These are phyloP conservation scores for Pomacea maculata DNA, from an alignment of 1,140 invertebrate species.

Conservation along the genomic window DNA sequence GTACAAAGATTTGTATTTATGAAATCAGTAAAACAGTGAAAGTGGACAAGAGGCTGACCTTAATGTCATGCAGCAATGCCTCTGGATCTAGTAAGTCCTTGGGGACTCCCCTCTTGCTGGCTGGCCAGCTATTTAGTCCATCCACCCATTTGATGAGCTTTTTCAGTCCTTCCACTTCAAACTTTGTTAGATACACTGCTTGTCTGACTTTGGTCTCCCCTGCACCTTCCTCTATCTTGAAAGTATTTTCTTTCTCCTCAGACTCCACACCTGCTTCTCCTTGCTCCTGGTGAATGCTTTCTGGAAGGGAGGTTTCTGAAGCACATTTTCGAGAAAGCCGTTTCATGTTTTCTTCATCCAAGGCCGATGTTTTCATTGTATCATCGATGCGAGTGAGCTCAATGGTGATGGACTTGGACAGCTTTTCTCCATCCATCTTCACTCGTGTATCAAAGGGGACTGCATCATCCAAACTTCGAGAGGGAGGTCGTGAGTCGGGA, in stretches of 20 bases:
- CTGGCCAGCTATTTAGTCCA: slow-evolving; percentile 77
- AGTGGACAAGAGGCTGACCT: slow-evolving; percentile 44
- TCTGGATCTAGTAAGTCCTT: slow-evolving; percentile 90
- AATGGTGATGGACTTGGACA: slow-evolving; percentile 51
- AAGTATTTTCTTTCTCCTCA: slow-evolving; percentile 5
- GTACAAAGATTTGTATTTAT: no score
- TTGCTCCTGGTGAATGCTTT: neutral
- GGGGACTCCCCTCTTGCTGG: slow-evolving; percentile 90
- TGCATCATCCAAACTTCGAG: slow-evolving; percentile 35
- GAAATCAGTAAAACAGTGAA: no score
- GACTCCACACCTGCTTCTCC: slow-evolving; percentile 6
- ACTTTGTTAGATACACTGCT: slow-evolving; percentile 65
- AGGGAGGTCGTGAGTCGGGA: slow-evolving; percentile 38
- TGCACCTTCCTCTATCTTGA: slow-evolving; percentile 11
- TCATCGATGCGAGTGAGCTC: slow-evolving; percentile 55
- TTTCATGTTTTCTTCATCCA: slow-evolving; percentile 29
- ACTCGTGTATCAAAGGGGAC: slow-evolving; percentile 23
- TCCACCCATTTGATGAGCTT: slow-evolving; percentile 88
- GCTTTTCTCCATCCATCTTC: slow-evolving; percentile 27
- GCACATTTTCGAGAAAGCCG: slow-evolving; percentile 14
- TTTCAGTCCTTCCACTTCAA: slow-evolving; percentile 81
- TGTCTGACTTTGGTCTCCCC: slow-evolving; percentile 6
- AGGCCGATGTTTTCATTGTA: slow-evolving; percentile 25
- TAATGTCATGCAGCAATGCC: slow-evolving; percentile 85
- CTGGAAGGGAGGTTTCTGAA: slow-evolving; percentile 9